Evolutionary conservation across 2,113 vertebrate genomes (phyloP), one percentile per base, ranked within the genome.

Genomic region (Mugil cephalus): DNA sequence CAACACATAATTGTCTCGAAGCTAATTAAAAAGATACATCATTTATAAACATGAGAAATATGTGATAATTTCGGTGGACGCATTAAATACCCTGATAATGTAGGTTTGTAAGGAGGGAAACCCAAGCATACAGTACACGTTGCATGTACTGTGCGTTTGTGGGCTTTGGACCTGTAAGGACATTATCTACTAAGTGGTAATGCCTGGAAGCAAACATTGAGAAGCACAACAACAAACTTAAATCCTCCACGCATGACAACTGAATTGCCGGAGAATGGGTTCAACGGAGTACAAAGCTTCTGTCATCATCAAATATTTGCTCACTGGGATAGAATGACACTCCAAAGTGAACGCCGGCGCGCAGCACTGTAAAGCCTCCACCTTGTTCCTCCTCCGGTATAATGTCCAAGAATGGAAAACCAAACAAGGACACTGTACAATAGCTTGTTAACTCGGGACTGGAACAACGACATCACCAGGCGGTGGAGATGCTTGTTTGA

Each of bases 261-360:
- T 34, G 35, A 13, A 35, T 55, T 55, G 50, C 11, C 17, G 58
- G 30, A 82, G 35, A 55, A 58, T 15, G 55, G 30, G 65, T 72
- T 78, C 35, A 38, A 51, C 4, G 12, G 53, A 34, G 61, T 4
- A 79, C 74, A 82, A 72, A 84, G 70, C 43, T 67, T 72, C 59
- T 65, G 53, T 52, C 67, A 4, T 42, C 6, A 14, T 72, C 80
- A 89, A 88, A 90, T 92, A 87, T 92, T 89, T 87, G 83, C 82
- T 70, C 48, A 78, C n/a, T 56, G 56, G 68, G 82, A 56, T 24
- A 24, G 65, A 38, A 35, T 35, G 3, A 34, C 67, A 62, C 70
- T 74, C 18, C 13, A 79, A 61, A 53, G 74, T n/a, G 48, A 34
- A 34, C 54, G 21, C 54, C 43, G n/a, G 30, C 1, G 13, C 1